These are phyloP conservation scores for Saccopteryx bilineata DNA, from an alignment of 2,113 vertebrate species.

Conservation along the genomic window DNA sequence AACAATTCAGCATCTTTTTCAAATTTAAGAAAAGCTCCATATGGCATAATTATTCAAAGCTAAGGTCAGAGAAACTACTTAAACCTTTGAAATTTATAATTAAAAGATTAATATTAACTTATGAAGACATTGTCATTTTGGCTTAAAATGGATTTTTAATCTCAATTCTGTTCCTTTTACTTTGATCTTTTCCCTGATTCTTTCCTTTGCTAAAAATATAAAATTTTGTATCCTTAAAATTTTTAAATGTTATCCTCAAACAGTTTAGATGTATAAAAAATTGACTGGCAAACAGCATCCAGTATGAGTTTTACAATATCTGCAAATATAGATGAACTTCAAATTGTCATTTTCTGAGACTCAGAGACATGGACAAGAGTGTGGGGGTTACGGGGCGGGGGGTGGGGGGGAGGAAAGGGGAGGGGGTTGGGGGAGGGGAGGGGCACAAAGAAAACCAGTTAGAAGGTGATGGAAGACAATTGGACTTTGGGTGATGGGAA, in stretches of 20 bases:
- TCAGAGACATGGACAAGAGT: no score
- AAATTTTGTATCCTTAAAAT: conserved; percentile 83
- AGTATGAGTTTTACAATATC: not conserved
- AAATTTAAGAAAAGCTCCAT: conserved; percentile 87
- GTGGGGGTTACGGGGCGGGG: no score
- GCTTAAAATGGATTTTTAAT: conserved; percentile 90
- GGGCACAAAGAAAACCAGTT: no score
- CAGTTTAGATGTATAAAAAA: conserved; percentile 75
- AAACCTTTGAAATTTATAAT: conserved; percentile 92
- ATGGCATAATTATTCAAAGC: conserved; percentile 91
- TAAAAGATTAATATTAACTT: conserved; percentile 92
- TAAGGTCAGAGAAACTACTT: conserved; percentile 90
- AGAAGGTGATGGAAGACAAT: no score
- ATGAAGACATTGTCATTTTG: conserved; percentile 90
- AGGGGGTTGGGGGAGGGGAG: no score
- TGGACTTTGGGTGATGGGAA: no score
- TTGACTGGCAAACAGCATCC: conserved; percentile 56
- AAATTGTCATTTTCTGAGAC: not conserved
- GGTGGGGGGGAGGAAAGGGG: no score
- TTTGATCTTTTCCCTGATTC: conserved; percentile 89
- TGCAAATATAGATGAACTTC: not conserved
- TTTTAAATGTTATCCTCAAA: conserved; percentile 84
- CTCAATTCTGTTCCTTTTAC: conserved; percentile 86
- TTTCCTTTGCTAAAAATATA: conserved; percentile 67
- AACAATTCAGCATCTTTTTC: conserved; percentile 90